Evolutionary conservation across 2,113 vertebrate species (phyloP), one percentile per base, ranked within the genome.

Genomic region (Acanthochromis polyacanthus): DNA sequence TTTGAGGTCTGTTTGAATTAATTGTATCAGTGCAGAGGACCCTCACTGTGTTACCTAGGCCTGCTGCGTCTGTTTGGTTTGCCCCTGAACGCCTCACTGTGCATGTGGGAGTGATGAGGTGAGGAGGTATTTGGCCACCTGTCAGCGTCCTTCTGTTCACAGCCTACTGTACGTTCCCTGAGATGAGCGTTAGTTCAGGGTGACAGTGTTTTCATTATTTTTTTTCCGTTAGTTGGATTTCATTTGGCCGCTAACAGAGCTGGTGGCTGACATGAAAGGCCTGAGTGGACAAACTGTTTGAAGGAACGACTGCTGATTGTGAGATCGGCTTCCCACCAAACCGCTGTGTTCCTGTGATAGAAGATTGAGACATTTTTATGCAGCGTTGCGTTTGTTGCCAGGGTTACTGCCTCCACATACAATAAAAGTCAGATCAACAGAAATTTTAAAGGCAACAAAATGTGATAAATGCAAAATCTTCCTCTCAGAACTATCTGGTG

Each of bases 31-130:
- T 15, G 52, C 19, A 10, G 22, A 22, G 14, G 16, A 16, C 6
- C 20, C 64, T 17, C 20, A 30, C 25, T 30, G 53, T 74, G 76
- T 80, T 59, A 67, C 56, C 36, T 40, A 50, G 59, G 61, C 51
- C 67, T 46, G 62, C 76, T 71, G 84, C 1, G 25, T 58, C 14
- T 48, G 55, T 5, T 69, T 48, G 7, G 20, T 63, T 48, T 56
- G 8, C 22, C 46, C 4, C 28, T 69, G 58, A 71, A 30, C 12
- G 32, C 16, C 17, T 61, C 53, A 57, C 11, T 4, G 25, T 45
- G 25, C 22, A 36, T 17, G 58, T 38, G 25, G 53, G 63, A 60
- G 32, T 30, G 55, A 58, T 45, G 25, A 59, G 6, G 19, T 67
- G 38, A 57, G 1, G 8, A 3, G 53, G 50, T 57, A 48, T 74